phyloP scores from a whole-genome alignment of 2,113 vertebrate genomes.

The Neodon shergylaensis region DNA sequence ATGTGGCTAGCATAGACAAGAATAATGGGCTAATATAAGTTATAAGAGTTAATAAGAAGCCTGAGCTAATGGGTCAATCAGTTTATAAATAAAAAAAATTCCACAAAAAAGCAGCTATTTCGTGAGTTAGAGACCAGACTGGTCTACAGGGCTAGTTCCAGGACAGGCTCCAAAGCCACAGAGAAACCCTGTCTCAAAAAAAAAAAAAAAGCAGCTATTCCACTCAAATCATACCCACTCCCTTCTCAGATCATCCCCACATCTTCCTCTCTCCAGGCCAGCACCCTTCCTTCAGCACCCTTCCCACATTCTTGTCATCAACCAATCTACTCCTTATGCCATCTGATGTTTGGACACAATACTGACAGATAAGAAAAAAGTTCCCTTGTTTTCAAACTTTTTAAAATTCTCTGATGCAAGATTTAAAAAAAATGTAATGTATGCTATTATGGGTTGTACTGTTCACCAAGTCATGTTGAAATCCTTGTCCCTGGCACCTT shows the following conservation, averaged over 20 bases:
- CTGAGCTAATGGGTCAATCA: no score
- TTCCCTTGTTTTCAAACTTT: not conserved
- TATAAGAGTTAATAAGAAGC: no score
- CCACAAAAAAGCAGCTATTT: not conserved
- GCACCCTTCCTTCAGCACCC: rapidly evolving
- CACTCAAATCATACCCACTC: not conserved
- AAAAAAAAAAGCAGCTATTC: not conserved
- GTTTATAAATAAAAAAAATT: no score
- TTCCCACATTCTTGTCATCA: not conserved
- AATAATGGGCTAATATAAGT: no score
- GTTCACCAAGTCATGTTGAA: not conserved
- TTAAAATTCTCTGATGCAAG: not conserved
- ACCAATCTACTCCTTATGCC: no score
- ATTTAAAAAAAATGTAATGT: not conserved
- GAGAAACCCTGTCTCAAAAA: no score
- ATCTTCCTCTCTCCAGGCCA: not conserved
- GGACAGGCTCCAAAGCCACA: no score
- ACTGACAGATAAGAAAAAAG: not conserved
- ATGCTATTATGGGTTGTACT: not conserved
- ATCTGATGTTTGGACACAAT: not conserved
- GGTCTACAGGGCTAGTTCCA: no score
- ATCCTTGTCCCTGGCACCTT: not conserved
- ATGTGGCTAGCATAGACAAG: no score
- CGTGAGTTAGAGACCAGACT: no score
- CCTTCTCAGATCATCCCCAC: not conserved